Evolutionary conservation across 2,797 vertebrate genomes (phyloP), one percentile per base, ranked within the genome.

Genomic region (Melanitta fusca): DNA sequence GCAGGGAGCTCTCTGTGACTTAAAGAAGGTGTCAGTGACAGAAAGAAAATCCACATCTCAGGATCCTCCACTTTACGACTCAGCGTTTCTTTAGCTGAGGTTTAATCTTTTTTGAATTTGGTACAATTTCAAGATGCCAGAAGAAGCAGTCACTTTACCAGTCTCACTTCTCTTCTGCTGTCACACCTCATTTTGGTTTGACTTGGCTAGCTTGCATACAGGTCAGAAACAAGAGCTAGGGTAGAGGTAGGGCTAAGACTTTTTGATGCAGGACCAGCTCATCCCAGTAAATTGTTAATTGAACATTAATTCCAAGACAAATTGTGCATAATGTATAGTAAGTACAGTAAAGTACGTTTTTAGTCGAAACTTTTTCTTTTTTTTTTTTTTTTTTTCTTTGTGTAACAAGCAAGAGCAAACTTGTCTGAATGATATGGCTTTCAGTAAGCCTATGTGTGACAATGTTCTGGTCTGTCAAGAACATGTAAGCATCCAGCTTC

Each of bases 401-500:
- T 27, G 3, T 75, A 38, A 72, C 13, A 65, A 69, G 4, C 25
- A 43, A 13, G 25, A 70, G 38, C 32, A 58, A 60, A 60, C 27
- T 58, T 58, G 7, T 8, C 10, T n/a, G 25, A 45, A 49, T 36
- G 14, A 27, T 77, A 36, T 5, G 16, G 8, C 24, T 72, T 87
- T 56, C 21, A 21, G 19, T 62, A 61, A 49, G 22, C 60, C 39
- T 72, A 0, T 68, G n/a, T 8, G 22, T 79, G 53, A 36, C 30
- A 9, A 2, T 2, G 3, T 6, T 74, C 19, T 71, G 18, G 3
- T 34, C 21, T 57, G 10, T 68, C 27, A 61, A 57, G 43, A 81
- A 4, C 16, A 15, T 0, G 0, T 10, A 36, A 39, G 13, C 43
- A 24, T 60, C 45, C 22, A 51, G 18, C 20, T 80, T 39, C 1